phyloP scores from a whole-genome alignment of 1,140 invertebrate species.

The Pinna nobilis region DNA sequence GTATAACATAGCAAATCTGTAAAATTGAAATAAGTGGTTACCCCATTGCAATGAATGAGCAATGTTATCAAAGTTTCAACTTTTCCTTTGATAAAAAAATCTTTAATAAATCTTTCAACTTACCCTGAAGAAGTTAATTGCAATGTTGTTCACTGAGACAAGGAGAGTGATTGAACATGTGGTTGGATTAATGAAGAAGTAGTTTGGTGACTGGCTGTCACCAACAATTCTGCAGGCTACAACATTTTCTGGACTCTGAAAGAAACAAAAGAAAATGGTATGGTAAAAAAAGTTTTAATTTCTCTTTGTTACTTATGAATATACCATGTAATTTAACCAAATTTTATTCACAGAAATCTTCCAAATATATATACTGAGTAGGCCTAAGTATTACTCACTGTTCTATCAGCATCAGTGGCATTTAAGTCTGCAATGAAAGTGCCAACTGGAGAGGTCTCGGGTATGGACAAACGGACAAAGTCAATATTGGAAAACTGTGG shows the following conservation, averaged over 20 bases:
- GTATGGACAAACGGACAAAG: conserved; percentile 34
- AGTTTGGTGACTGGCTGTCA: neutral
- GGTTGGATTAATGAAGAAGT: conserved; percentile 36
- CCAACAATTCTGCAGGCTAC: conserved; percentile 8
- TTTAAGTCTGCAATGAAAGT: conserved; percentile 50
- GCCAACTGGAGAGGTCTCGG: conserved; percentile 43
- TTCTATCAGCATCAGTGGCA: conserved; percentile 60
- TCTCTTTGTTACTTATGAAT: too few relatives aligned
- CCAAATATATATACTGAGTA: neutral
- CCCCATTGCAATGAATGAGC: too few relatives aligned
- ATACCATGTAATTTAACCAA: neutral
- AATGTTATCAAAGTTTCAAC: too few relatives aligned
- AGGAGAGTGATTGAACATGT: conserved; percentile 39
- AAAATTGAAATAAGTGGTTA: too few relatives aligned
- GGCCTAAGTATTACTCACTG: conserved; percentile 41
- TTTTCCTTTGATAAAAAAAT: too few relatives aligned
- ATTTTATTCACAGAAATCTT: neutral
- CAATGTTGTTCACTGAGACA: conserved; percentile 25
- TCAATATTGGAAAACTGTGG: conserved; percentile 81
- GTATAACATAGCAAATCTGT: too few relatives aligned
- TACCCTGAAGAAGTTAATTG: conserved; percentile 34
- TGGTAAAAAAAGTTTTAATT: too few relatives aligned
- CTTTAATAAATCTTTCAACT: too few relatives aligned
- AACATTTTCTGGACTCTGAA: conserved; percentile 29
- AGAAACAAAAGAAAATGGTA: too few relatives aligned